phyloP scores from a whole-genome alignment of 2,113 vertebrate genomes.

The Todiramphus chloris region DNA sequence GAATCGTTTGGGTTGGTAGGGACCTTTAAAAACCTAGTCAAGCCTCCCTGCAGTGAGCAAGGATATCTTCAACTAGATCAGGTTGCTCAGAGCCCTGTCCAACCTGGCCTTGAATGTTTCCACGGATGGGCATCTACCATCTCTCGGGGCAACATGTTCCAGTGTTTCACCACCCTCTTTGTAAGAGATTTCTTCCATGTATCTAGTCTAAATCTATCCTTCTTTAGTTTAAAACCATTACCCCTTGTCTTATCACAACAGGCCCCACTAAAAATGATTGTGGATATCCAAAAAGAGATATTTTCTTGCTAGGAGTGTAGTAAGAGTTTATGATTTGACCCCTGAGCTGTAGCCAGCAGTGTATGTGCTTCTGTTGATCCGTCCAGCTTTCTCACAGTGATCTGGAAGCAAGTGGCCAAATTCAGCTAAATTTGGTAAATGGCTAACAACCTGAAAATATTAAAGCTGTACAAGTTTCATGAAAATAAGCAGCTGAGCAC shows the following conservation, averaged over 20 bases:
- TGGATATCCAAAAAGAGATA: neutral
- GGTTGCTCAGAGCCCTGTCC: neutral
- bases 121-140: too few species aligned
- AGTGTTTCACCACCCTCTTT: neutral
- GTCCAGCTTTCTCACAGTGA: neutral
- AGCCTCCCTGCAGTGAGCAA: neutral
- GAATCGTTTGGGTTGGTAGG: neutral
- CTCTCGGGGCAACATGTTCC: neutral
- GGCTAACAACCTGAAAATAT: neutral
- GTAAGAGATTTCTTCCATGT: neutral
- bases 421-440: neutral
- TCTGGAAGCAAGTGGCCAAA: neutral
- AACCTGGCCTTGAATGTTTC: neutral
- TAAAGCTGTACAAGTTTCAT: neutral
- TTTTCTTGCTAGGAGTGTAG: neutral
- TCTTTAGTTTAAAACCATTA: neutral
- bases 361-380: neutral
- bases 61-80: neutral
- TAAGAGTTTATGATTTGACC: neutral
- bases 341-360: neutral
- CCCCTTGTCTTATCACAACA: rapidly evolving
- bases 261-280: neutral
- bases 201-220: neutral
- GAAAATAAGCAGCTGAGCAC: neutral
- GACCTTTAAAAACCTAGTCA: neutral